A percentile compares a stretch with the other conserved stretches of the same genome.
Conservation (phyloP, 1,140 invertebrate genomes). For the Akabosia matsudoensis region DNA sequence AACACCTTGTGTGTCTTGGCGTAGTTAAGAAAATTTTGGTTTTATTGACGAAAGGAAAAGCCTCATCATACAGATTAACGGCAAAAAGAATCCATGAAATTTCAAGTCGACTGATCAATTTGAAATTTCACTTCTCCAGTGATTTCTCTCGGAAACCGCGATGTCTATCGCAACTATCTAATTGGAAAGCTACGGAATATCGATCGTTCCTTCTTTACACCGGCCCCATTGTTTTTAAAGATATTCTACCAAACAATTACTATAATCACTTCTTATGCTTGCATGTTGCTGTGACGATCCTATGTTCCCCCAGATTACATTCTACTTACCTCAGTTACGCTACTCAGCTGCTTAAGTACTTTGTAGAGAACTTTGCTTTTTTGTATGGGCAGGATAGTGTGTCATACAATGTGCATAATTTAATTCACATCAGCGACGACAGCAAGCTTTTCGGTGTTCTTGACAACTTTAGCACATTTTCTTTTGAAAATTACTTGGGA, state of each 20-base stretch:
- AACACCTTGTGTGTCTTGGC: constrained; percentile 53
- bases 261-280: constrained; percentile 52
- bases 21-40: constrained; percentile 50
- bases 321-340: neutral
- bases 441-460: constrained; percentile 24
- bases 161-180: constrained; percentile 25
- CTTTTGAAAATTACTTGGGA: constrained; percentile 34
- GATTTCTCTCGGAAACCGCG: constrained; percentile 39
- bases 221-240: constrained; percentile 32
- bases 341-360: neutral
- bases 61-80: neutral
- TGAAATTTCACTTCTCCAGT: constrained; percentile 9
- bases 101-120: constrained; percentile 9
- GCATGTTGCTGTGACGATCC: constrained; percentile 48
- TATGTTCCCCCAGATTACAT: constrained; percentile 26
- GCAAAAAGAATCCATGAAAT: constrained; percentile 20
- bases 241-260: constrained; percentile 16
- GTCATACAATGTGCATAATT: constrained; percentile 33
- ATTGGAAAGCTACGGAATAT: constrained; percentile 43
- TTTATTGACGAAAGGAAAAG: constrained; percentile 45
- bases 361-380: constrained; percentile 5
- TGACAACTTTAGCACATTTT: constrained; percentile 36
- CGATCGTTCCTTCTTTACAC: constrained; percentile 34
- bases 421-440: constrained; percentile 36
- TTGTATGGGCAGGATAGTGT: constrained; percentile 23